These are phyloP conservation scores for Geopemphigus sp. DNA, from an alignment of 1,140 invertebrate genomes.

Conservation along the genomic window DNA sequence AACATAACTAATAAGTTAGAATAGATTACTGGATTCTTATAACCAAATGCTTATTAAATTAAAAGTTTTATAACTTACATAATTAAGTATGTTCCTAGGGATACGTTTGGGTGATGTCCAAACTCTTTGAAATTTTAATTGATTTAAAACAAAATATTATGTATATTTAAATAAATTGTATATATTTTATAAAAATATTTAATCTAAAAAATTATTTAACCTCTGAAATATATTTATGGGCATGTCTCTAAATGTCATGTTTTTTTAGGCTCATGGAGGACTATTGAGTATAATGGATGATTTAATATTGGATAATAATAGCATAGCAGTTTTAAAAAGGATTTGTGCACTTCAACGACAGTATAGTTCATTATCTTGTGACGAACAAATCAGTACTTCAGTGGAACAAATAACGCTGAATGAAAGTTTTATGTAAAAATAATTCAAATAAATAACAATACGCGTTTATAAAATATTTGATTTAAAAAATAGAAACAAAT, in stretches of 20 bases:
- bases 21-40: neutral
- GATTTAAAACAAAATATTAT: no score
- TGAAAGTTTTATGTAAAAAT: constrained; percentile 59
- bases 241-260: no score
- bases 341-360: constrained; percentile 19
- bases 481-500: neutral
- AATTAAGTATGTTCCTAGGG: no score
- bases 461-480: neutral
- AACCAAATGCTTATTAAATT: neutral
- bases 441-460: neutral
- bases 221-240: no score
- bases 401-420: constrained; percentile 55
- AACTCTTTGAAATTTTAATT: no score
- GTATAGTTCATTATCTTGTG: constrained; percentile 2
- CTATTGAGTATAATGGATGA: constrained; percentile 41
- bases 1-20: neutral
- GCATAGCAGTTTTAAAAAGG: constrained; percentile 14
- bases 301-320: constrained; percentile 33
- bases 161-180: no score
- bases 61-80: no score
- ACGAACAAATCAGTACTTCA: constrained; percentile 16
- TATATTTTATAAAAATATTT: no score
- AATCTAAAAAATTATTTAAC: no score
- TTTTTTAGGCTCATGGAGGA: constrained; percentile 28
- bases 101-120: no score